A percentile compares a stretch with the other conserved stretches of the same genome.
phyloP scores from a whole-genome alignment of 2,888 invertebrate genomes.

The Lasioglossum marginatum region DNA sequence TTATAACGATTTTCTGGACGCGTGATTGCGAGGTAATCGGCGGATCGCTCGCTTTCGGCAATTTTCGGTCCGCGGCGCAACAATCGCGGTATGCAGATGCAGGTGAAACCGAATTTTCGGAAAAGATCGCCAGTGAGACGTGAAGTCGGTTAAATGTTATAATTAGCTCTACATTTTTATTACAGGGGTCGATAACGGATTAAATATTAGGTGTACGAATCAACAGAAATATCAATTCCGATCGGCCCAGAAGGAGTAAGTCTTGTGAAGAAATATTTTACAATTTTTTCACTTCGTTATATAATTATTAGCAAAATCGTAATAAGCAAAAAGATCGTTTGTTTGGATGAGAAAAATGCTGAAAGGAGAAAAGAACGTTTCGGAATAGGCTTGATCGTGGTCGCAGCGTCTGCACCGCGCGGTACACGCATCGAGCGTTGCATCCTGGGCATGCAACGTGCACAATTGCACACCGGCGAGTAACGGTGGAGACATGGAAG shows the following conservation, averaged over 20 bases:
- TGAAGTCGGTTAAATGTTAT: background rate
- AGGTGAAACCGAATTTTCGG: background rate
- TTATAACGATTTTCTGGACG: background rate
- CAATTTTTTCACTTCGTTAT: too few species aligned
- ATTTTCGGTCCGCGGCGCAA: background rate
- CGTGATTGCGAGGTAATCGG: background rate
- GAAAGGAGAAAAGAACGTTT: background rate
- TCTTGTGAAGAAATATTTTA: too few species aligned
- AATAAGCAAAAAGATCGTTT: too few species aligned
- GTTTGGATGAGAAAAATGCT: background rate
- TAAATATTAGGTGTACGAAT: background rate
- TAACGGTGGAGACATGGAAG: conserved; percentile 69
- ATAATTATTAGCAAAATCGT: too few species aligned
- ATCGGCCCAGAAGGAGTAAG: too few species aligned
- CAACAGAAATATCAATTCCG: background rate
- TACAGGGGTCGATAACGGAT: background rate
- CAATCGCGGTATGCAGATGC: background rate
- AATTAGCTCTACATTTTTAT: background rate
- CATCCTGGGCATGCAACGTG: conserved; percentile 21
- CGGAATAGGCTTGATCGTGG: background rate
- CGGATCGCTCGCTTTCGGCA: background rate
- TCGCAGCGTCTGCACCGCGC: background rate
- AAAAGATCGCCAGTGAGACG: background rate
- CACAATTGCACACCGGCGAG: conserved; percentile 49
- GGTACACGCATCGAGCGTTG: background rate